These are phyloP conservation scores for Cryptoblepharus egeriae DNA, from an alignment of 2,797 vertebrate species.

Conservation along the genomic window DNA sequence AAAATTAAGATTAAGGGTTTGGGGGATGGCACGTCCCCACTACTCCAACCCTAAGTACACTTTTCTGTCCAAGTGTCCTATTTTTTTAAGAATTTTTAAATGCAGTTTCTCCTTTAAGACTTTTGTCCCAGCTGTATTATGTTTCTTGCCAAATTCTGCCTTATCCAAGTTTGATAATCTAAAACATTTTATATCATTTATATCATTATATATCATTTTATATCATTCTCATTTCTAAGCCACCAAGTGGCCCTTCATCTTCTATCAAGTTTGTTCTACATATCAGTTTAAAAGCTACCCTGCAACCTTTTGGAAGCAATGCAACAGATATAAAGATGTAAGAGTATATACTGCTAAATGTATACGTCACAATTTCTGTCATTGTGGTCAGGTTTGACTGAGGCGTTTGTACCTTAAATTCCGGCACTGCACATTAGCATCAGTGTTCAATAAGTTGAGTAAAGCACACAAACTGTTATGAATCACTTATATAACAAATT, in stretches of 20 bases:
- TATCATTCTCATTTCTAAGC: neutral
- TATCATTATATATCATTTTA: no score
- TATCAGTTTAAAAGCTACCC: neutral
- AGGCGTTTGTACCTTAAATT: neutral
- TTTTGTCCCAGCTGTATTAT: neutral
- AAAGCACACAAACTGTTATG: neutral
- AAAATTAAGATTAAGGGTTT: no score
- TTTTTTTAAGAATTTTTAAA: no score
- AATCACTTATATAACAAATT: neutral
- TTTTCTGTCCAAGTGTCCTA: neutral
- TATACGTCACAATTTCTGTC: neutral
- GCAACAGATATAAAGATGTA: no score
- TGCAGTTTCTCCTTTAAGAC: neutral
- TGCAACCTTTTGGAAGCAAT: no score
- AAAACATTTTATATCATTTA: neutral
- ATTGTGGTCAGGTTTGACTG: neutral
- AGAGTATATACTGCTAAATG: neutral
- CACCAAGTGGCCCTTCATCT: neutral
- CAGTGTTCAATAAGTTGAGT: neutral
- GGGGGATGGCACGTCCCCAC: no score
- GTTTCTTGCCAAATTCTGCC: neutral
- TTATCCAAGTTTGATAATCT: neutral
- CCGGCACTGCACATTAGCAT: neutral
- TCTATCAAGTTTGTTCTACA: neutral
- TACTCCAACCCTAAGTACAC: neutral